These are phyloP conservation scores for Dascillus cervinus DNA, from an alignment of 2,888 invertebrate species.

Conservation along the genomic window DNA sequence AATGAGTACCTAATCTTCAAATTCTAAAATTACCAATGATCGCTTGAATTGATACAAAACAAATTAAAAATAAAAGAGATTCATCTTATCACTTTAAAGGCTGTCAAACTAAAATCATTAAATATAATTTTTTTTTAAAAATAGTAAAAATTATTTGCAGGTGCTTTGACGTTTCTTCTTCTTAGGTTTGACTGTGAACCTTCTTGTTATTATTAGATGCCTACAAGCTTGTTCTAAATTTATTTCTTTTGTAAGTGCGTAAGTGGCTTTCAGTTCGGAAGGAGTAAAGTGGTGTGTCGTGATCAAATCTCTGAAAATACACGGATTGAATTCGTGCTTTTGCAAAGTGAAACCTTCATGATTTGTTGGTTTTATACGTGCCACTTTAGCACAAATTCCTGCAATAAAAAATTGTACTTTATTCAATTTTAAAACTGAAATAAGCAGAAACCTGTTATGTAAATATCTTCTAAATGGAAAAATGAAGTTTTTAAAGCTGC, in stretches of 20 bases:
- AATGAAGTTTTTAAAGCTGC: slow-evolving; percentile 60
- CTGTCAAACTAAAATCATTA: no score
- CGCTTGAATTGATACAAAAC: no score
- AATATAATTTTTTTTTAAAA: no score
- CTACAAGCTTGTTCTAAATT: slow-evolving; percentile 16
- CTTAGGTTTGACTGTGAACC: no score
- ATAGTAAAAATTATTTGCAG: no score
- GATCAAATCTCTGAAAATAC: slow-evolving; percentile 46
- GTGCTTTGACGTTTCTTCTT: no score
- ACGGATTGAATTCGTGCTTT: slow-evolving; percentile 44
- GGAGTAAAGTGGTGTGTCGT: slow-evolving; percentile 51
- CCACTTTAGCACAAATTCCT: slow-evolving; percentile 57
- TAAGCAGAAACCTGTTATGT: slow-evolving; percentile 53
- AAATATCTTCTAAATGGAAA: slow-evolving; percentile 71
- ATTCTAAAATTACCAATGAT: no score
- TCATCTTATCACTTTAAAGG: no score
- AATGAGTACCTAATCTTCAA: no score
- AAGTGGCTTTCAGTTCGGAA: slow-evolving; percentile 41
- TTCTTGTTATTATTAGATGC: slow-evolving; percentile 1
- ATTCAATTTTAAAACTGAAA: slow-evolving; percentile 2
- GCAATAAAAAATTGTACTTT: slow-evolving; percentile 6
- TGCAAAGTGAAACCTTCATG: slow-evolving; percentile 57
- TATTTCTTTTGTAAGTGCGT: slow-evolving; percentile 15
- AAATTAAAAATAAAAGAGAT: no score
- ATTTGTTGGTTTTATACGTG: slow-evolving; percentile 53